Conservation (phyloP, 2,113 vertebrate genomes). For the Sigmodon hispidus region DNA sequence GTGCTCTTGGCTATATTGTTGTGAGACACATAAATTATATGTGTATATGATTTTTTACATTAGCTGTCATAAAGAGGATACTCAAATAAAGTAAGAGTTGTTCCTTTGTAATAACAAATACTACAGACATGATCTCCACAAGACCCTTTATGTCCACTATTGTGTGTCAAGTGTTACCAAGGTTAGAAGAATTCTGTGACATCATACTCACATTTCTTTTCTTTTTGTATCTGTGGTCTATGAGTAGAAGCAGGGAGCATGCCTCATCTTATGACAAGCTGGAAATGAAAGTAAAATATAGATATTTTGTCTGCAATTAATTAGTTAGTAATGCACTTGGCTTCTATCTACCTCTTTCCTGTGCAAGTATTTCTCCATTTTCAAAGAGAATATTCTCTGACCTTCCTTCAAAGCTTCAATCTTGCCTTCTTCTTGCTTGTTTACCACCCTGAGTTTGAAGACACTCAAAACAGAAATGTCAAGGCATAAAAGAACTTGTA, state of each 20-base stretch:
- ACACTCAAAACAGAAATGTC: slow-evolving; percentile 64
- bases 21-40: background rate
- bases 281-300: background rate
- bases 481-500: background rate
- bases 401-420: slow-evolving; percentile 21
- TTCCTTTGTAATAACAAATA: background rate
- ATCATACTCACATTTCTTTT: background rate
- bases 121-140: background rate
- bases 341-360: background rate
- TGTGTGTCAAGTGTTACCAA: background rate
- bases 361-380: background rate
- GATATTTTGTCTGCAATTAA: background rate
- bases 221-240: background rate
- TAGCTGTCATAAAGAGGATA: background rate
- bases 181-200: background rate
- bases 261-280: background rate
- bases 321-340: background rate
- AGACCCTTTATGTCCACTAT: background rate
- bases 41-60: background rate
- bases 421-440: background rate
- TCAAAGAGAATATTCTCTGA: slow-evolving; percentile 9
- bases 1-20: background rate
- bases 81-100: background rate
- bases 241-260: rapidly evolving
- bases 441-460: slow-evolving; percentile 15